Evolutionary conservation across 1,140 invertebrate genomes (phyloP).

Genomic region (Triops cancriformis): DNA sequence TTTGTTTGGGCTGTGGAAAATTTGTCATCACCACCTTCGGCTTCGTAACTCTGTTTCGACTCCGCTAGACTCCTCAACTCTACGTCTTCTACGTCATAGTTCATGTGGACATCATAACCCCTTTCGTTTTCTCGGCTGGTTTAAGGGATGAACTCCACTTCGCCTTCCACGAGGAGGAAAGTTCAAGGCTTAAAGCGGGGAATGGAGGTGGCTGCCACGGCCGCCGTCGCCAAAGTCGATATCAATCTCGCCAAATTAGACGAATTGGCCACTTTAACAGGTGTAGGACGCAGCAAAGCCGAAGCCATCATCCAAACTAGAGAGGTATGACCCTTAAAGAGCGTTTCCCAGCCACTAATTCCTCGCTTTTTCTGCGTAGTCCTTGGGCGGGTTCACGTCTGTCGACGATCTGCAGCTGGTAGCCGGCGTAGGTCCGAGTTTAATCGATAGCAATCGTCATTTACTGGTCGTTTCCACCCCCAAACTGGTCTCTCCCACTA

Average conservation of each 20-base stretch:
- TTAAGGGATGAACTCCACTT: background rate
- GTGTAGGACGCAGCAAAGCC: constrained; percentile 40
- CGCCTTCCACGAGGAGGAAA: background rate
- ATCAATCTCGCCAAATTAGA: constrained; percentile 38
- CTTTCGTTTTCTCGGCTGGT: background rate
- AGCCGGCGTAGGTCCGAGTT: constrained; percentile 39
- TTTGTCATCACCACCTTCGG: background rate
- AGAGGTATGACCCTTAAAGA: constrained; percentile 35
- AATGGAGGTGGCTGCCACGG: background rate
- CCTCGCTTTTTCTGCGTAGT: constrained; percentile 34
- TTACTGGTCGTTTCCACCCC: constrained; percentile 35
- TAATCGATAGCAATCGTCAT: constrained; percentile 39
- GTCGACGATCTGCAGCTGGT: constrained; percentile 39
- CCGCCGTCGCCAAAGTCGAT: constrained; percentile 34
- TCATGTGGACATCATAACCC: background rate
- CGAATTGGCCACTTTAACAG: constrained; percentile 39
- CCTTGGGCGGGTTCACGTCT: constrained; percentile 38
- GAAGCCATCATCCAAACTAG: constrained; percentile 41
- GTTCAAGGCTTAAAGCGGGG: background rate
- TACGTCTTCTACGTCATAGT: background rate
- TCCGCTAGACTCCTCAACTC: background rate
- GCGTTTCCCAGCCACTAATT: constrained; percentile 18
- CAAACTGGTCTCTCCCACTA: constrained; percentile 23
- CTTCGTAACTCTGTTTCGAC: background rate
- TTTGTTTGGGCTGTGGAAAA: background rate